Base-by-base conservation (phyloP, 1,140 invertebrate species). In the Homalodisca vitripennis region DNA sequence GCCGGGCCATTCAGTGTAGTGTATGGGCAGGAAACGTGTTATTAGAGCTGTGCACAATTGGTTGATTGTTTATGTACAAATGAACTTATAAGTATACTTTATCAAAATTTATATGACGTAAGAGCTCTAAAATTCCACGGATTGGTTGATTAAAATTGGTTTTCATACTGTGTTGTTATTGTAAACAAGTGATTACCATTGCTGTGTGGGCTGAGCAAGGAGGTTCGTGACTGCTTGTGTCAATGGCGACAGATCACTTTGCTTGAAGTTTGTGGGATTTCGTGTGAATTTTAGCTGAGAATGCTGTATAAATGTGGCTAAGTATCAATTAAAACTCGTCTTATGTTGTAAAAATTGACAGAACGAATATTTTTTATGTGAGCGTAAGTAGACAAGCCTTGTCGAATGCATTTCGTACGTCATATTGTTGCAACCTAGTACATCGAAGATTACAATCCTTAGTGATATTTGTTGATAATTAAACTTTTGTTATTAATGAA, bases 1-100 rank as follows among this genome's bases (percentile, higher is more conserved):
- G 55, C 48, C 55, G 55, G 55, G 55, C 55, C 55, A 41, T 41
- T 41, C 24, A 60, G 55, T 60, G 55, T 60, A 60, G 55, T 60
- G 24, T 60, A 60, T 60, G 55, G 55, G 29, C 55, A 60, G 14
- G 55, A 60, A 27, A 60, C 10, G 55, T 60, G 55, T 60, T 27
- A 60, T 60, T 60, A 60, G 24, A 26, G 55, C 14, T 24, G 14
- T 60, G 55, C 55, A 60, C 55, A 60, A 60, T 60, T 60, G 55
- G 55, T 27, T 26, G 55, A 22, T 10, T 60, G 55, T 60, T 60
- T 60, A 60, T 60, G 55, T 60, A 51, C 29, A 24, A 60, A 60
- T 60, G 55, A 22, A 60, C 24, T 60, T 26, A 13, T 13, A 22
- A 6, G 24, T 60, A 60, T 30, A 26, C 55, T 3, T 60, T 13